phyloP scores from a whole-genome alignment of 1,140 invertebrate species.

The Lethocerus indicus region DNA sequence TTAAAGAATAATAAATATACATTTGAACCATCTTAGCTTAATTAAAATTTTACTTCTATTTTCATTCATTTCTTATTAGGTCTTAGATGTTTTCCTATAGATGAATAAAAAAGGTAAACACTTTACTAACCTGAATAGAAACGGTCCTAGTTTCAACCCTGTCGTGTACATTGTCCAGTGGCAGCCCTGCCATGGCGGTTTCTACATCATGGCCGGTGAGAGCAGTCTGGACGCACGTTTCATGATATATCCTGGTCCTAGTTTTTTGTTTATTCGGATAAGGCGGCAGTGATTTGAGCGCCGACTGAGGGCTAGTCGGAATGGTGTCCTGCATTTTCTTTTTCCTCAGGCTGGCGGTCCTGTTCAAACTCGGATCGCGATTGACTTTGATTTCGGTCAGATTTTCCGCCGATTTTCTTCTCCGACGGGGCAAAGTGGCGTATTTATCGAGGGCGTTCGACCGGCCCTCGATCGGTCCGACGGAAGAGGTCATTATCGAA shows the following conservation, averaged over 20 bases:
- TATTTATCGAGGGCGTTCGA: conserved; percentile 42
- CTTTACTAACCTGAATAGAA: conserved; percentile 16
- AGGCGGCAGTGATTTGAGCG: conserved; percentile 22
- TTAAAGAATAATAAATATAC: conserved; percentile 16
- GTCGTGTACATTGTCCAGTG: conserved; percentile 10
- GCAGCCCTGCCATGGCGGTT: conserved; percentile 42
- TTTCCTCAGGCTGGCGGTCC: conserved; percentile 20
- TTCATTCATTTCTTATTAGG: too few species aligned
- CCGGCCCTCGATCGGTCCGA: conserved; percentile 18
- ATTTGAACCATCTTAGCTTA: neutral
- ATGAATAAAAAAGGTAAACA: too few species aligned
- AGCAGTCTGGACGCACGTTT: conserved; percentile 53
- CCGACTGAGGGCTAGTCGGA: conserved; percentile 15
- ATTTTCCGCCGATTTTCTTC: conserved; percentile 20
- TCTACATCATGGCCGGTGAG: conserved; percentile 50
- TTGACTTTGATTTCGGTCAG: conserved; percentile 21
- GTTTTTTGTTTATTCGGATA: conserved; percentile 19
- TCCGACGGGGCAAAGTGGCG: conserved; percentile 54
- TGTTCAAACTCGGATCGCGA: conserved; percentile 23
- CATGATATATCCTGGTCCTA: conserved; percentile 58
- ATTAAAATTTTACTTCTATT: neutral
- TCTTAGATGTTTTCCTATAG: too few species aligned
- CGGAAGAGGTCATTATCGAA: conserved; percentile 11
- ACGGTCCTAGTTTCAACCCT: conserved; percentile 15
- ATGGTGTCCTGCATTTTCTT: conserved; percentile 17